Percentiles rank a stretch among this genome's conserved stretches.
Evolutionary conservation across 2,113 vertebrate species (phyloP).

Genomic region (Nothocercus julius): DNA sequence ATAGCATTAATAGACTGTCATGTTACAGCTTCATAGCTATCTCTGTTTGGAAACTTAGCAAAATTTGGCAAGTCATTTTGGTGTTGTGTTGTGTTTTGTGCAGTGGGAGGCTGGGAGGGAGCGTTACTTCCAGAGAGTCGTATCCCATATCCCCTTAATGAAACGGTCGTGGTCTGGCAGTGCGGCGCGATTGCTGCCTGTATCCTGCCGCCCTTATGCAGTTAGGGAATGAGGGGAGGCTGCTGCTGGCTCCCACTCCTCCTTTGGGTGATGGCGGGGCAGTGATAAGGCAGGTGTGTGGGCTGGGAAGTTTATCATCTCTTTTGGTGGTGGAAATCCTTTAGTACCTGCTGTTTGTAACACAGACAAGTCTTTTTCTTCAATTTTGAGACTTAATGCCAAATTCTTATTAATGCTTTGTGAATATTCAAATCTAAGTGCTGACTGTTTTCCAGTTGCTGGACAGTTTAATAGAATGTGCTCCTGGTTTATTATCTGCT

Average conservation of each 20-base stretch:
- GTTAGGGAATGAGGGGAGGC: background rate
- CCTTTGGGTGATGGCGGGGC: constrained; percentile 5
- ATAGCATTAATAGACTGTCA: background rate
- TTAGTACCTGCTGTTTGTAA: fast-evolving
- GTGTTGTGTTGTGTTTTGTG: background rate
- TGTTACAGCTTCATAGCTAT: background rate
- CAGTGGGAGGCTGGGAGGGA: background rate
- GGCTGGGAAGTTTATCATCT: background rate
- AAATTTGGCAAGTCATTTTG: background rate
- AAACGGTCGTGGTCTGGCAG: background rate
- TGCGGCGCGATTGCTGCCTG: background rate
- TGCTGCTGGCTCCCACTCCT: background rate
- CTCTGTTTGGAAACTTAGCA: background rate
- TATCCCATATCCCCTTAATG: background rate
- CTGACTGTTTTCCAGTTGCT: background rate
- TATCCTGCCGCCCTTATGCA: background rate
- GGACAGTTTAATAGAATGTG: background rate
- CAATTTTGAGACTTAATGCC: background rate
- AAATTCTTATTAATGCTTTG: background rate
- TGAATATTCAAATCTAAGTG: background rate
- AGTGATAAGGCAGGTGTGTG: background rate
- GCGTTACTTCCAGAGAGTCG: background rate
- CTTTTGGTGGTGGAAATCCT: background rate
- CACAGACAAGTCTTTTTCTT: background rate
- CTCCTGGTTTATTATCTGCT: background rate